Percentiles rank a stretch among this genome's conserved stretches.
Conservation (phyloP, 2,888 invertebrate species). For the Allacma fusca region DNA sequence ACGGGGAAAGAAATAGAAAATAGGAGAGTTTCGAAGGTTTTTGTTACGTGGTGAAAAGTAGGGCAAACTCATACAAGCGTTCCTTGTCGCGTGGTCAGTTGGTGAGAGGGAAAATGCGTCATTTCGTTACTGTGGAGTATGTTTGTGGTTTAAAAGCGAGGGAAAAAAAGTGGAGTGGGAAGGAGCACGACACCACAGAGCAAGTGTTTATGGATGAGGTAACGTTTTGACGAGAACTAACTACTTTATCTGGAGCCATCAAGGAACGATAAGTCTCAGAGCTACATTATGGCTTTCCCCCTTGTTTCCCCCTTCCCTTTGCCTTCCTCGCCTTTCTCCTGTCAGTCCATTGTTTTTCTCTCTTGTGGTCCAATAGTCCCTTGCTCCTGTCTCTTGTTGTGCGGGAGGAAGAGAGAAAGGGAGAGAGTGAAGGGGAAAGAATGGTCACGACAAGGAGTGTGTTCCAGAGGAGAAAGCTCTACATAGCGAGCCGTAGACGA, state of each 20-base stretch:
- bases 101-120: neutral
- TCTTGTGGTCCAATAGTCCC: neutral
- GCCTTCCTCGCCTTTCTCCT: neutral
- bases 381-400: neutral
- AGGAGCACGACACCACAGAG: slow-evolving; percentile 7
- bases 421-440: neutral
- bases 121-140: neutral
- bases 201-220: slow-evolving; percentile 16
- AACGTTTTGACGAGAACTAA: slow-evolving; percentile 12
- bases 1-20: no score
- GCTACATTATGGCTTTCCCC: neutral
- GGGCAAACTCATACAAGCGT: neutral
- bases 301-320: neutral
- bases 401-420: neutral
- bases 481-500: neutral
- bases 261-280: slow-evolving; percentile 12
- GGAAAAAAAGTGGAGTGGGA: neutral
- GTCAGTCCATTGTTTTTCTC: neutral
- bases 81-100: neutral
- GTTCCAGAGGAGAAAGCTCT: neutral
- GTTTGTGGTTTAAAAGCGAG: neutral
- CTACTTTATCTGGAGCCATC: slow-evolving; percentile 16
- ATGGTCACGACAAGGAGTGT: slow-evolving; percentile 20
- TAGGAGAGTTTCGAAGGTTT: no score
- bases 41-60: no score